Evolutionary conservation across 1,140 invertebrate species (phyloP), one percentile per base, ranked within the genome.

Genomic region (Arion vulgaris): DNA sequence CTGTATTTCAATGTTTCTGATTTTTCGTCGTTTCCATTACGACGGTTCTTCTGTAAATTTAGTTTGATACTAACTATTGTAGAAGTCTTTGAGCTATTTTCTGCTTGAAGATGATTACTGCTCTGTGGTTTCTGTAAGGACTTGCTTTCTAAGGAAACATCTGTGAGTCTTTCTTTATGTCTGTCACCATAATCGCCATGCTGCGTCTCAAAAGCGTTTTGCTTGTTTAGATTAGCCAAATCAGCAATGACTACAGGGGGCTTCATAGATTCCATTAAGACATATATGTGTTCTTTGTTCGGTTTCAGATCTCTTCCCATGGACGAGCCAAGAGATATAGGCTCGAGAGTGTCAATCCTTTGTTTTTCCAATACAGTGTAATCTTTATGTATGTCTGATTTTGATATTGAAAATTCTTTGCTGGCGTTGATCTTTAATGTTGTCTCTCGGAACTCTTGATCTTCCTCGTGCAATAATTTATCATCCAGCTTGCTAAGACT

Each of bases 21-120:
- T 69, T 80, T 73, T 62, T 85, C 73, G 66, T 32, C 28, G 38
- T 34, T 62, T 71, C 78, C 51, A 74, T 39, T 45, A 4, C 51
- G 9, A 4, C 51, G 9, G 41, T 15, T 13, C 26, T 73, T 73
- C 71, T 49, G 71, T 26, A 73, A 49, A 73, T 39, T 38, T 26
- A 73, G 2, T 32, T 23, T 39, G 11, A 39, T 28, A 66, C 62
- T 23, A 17, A 66, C n/a, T 7, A 66, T 28, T 66, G 17, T 13
- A 28, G 62, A 34, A 66, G 1, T 5, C 28, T 32, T 66, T 1
- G 28, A 28, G 28, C n/a, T 34, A 28, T 66, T 66, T 0, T 9
- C 28, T 0, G 2, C 28, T 32, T 28, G n/a, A 66, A 15, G 7
- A 66, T 32, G 1, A 66, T 28, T 66, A 5, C 5, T 15, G 62